These are phyloP conservation scores for Meta bourneti DNA, from an alignment of 2,888 invertebrate species.

Conservation along the genomic window DNA sequence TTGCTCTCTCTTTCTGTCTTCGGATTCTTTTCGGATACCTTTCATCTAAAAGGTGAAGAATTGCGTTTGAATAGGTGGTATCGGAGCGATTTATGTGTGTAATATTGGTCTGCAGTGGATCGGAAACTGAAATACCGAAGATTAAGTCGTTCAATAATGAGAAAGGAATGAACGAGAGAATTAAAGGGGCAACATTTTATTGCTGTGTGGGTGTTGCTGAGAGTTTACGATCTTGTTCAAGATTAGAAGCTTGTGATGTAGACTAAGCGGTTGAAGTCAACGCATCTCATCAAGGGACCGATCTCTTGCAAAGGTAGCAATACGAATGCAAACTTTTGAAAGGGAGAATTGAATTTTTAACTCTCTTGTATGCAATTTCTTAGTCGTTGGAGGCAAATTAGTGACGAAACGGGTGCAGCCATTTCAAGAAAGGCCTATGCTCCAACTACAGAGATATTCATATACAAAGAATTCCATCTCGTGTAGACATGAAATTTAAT, in stretches of 20 bases:
- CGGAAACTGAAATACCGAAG: background rate
- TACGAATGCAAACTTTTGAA: no score
- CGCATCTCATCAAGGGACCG: no score
- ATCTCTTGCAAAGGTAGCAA: no score
- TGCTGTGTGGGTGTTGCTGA: background rate
- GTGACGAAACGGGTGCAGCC: no score
- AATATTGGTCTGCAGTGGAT: background rate
- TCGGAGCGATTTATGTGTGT: background rate
- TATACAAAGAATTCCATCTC: no score
- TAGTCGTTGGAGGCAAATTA: no score
- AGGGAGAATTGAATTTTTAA: no score
- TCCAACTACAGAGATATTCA: no score
- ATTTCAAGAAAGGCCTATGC: no score
- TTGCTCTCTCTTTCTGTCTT: background rate
- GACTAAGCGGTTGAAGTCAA: no score
- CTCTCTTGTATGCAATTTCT: no score
- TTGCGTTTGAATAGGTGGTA: background rate
- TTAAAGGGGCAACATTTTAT: background rate
- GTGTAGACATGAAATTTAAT: no score
- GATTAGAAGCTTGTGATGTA: background rate
- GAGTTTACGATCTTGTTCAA: background rate
- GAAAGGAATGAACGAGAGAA: background rate
- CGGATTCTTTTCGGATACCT: background rate
- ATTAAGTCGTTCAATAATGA: background rate
- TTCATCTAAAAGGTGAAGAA: background rate